Percentiles rank a stretch among this genome's conserved stretches.
Conservation (phyloP, 2,888 invertebrate species). For the Orthosia cruda region DNA sequence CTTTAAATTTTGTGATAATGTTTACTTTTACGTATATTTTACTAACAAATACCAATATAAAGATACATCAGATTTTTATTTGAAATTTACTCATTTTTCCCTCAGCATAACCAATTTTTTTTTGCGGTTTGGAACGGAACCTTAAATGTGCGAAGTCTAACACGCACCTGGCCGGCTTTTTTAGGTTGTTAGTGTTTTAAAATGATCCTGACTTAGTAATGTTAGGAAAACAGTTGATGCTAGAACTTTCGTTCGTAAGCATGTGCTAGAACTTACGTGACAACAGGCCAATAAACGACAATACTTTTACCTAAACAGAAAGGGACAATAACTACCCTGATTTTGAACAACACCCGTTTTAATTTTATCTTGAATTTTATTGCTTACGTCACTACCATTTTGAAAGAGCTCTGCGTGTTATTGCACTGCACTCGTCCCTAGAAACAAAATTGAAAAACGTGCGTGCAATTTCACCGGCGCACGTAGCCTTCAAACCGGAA, state of each 20-base stretch:
- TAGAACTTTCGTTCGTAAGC: not conserved
- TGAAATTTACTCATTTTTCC: too few relatives aligned
- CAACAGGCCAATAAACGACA: not conserved
- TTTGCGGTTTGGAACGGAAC: too few relatives aligned
- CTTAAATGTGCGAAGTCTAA: too few relatives aligned
- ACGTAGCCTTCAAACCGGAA: not conserved
- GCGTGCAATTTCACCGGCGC: constrained; percentile 22
- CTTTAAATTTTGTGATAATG: too few relatives aligned
- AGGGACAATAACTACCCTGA: too few relatives aligned
- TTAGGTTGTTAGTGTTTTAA: too few relatives aligned
- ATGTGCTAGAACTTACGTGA: too few relatives aligned
- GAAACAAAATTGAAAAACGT: constrained; percentile 44
- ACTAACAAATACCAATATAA: too few relatives aligned
- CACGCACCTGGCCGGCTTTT: too few relatives aligned
- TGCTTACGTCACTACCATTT: not conserved
- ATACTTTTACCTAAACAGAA: not conserved
- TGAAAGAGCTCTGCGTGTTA: not conserved
- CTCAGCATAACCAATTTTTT: too few relatives aligned
- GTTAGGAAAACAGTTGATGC: not conserved
- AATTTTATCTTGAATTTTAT: constrained; percentile 8
- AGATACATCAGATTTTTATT: too few relatives aligned
- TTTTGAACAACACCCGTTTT: not conserved
- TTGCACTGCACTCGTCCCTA: constrained; percentile 3
- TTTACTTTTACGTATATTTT: too few relatives aligned
- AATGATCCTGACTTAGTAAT: not conserved